Evolutionary conservation across 1,140 invertebrate species (phyloP).

Genomic region (Diploscapter pachys): DNA sequence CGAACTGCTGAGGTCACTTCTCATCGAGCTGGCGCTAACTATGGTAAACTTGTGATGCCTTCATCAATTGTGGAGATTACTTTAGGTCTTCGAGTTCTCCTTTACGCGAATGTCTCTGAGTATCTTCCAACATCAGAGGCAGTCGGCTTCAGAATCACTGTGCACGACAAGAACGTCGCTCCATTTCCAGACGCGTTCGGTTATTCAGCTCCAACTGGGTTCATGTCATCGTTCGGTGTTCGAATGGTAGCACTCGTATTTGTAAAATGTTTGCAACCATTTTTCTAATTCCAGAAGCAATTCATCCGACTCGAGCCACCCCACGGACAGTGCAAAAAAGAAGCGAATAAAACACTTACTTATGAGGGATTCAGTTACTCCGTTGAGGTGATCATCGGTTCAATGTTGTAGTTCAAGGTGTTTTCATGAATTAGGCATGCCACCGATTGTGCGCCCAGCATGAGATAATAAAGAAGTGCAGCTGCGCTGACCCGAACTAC

Average conservation of each 20-base stretch:
- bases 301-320: conserved; percentile 51
- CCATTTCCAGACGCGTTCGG: conserved; percentile 58
- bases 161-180: conserved; percentile 57
- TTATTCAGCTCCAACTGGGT: conserved; percentile 55
- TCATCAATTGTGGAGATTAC: conserved; percentile 13
- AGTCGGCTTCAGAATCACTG: conserved; percentile 56
- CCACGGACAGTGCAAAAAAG: conserved; percentile 51
- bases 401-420: conserved; percentile 5
- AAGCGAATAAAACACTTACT: conserved; percentile 41
- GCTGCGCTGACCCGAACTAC: conserved; percentile 55
- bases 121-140: conserved; percentile 58
- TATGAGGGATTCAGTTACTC: conserved; percentile 54
- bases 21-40: conserved; percentile 56
- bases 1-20: conserved; percentile 48
- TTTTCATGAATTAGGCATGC: conserved; percentile 41
- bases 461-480: conserved; percentile 49
- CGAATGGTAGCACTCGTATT: conserved; percentile 43
- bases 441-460: conserved; percentile 57
- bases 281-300: conserved; percentile 49
- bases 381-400: conserved; percentile 43
- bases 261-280: background rate
- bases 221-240: conserved; percentile 58
- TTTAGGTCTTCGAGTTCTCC: conserved; percentile 49
- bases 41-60: conserved; percentile 40
- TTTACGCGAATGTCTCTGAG: conserved; percentile 58